Percentiles rank a stretch among this genome's conserved stretches.
These are phyloP conservation scores for Nyctalus aviator DNA, from an alignment of 2,797 vertebrate species.

Conservation along the genomic window DNA sequence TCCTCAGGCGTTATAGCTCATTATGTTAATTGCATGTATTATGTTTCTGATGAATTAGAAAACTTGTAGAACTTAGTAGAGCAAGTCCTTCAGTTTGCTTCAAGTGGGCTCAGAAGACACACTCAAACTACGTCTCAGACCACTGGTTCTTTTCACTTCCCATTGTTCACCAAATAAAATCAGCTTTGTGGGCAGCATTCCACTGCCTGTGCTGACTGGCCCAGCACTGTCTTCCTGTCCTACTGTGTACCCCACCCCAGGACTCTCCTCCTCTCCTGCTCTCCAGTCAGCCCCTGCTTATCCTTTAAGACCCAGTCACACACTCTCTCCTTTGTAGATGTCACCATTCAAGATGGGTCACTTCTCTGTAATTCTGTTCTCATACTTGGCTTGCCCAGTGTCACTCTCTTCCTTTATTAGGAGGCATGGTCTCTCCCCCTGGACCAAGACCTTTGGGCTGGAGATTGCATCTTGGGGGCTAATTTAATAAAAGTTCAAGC, in stretches of 20 bases:
- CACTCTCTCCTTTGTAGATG: background rate
- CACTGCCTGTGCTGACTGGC: background rate
- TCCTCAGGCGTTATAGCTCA: background rate
- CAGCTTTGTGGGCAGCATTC: background rate
- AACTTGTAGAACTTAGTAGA: background rate
- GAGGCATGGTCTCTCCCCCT: background rate
- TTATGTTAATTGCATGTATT: conserved; percentile 6
- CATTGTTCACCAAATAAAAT: background rate
- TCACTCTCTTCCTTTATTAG: background rate
- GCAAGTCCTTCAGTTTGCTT: background rate
- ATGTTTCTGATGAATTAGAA: conserved; percentile 23
- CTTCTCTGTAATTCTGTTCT: background rate
- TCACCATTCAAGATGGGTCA: background rate
- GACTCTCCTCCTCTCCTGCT: background rate
- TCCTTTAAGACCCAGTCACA: background rate
- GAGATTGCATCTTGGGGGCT: background rate
- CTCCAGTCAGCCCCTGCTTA: background rate
- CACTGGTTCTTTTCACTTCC: background rate
- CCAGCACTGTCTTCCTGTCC: fast-evolving
- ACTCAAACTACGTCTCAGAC: background rate
- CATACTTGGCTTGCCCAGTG: background rate
- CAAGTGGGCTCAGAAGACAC: background rate
- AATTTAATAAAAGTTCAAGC: background rate
- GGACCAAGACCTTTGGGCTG: background rate
- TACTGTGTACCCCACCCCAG: background rate